phyloP scores from a whole-genome alignment of 2,113 vertebrate species.

The Lontra canadensis region DNA sequence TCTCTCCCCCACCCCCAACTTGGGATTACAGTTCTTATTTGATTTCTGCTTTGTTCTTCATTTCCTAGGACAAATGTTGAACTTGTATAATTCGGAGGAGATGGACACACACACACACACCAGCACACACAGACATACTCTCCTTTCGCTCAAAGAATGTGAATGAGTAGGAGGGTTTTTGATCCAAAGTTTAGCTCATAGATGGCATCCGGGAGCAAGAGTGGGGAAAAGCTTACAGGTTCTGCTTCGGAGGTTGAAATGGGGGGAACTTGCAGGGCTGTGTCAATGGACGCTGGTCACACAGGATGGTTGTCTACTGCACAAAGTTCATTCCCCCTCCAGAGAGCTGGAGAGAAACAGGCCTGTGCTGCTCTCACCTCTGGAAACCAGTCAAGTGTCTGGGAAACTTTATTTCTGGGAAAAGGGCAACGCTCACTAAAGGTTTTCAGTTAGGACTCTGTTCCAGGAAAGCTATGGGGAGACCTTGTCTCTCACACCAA shows the following conservation, averaged over 20 bases:
- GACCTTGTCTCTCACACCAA: not conserved
- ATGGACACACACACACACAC: not conserved
- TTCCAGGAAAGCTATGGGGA: not conserved
- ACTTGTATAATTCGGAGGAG: conserved; percentile 62
- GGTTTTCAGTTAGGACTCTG: not conserved
- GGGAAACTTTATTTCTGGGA: not conserved
- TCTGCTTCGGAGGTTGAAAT: not conserved
- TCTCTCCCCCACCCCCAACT: conserved; percentile 56
- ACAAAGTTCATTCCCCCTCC: not conserved
- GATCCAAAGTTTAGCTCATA: conserved; percentile 33
- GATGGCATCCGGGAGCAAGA: not conserved
- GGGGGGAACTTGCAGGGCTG: not conserved
- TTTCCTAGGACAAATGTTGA: conserved; percentile 70
- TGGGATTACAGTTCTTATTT: conserved; percentile 65
- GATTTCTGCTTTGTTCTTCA: conserved; percentile 74
- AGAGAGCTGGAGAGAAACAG: not conserved
- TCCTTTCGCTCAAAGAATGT: not conserved
- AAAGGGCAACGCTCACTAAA: not conserved
- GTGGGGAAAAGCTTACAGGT: not conserved
- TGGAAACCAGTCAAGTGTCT: not conserved
- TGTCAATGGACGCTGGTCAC: not conserved
- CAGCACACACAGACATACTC: not conserved
- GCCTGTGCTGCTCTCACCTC: not conserved
- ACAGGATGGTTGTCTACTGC: not conserved
- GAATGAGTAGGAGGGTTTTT: not conserved